Percentiles rank a stretch among this genome's conserved stretches.
Conservation (phyloP, 2,113 vertebrate genomes). For the Uropsilus gracilis region DNA sequence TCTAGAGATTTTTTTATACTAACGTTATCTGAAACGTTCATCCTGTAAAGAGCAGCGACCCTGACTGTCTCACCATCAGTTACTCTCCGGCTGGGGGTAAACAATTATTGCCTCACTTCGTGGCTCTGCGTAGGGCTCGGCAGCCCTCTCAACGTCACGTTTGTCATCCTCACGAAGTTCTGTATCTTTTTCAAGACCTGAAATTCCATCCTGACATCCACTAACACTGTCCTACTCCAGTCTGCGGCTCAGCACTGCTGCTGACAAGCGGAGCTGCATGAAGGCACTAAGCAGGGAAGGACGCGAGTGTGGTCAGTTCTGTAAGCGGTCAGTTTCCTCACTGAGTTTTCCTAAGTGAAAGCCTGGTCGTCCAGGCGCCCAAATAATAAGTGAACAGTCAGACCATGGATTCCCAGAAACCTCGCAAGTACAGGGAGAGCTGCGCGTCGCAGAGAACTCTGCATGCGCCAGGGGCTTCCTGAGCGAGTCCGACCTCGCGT, state of each 20-base stretch:
- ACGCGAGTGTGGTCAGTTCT: not conserved
- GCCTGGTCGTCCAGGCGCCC: not conserved
- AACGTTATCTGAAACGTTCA: not conserved
- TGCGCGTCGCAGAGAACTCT: not conserved
- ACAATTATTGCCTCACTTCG: not conserved
- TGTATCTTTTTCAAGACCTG: not conserved
- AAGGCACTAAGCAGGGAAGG: not conserved
- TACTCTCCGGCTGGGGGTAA: too few relatives aligned
- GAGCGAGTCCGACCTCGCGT: not conserved
- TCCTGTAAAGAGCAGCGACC: not conserved
- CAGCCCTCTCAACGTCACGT: not conserved
- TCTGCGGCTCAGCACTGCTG: not conserved
- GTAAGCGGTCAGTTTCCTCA: not conserved
- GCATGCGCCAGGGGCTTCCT: not conserved
- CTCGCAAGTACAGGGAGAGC: not conserved
- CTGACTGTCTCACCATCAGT: not conserved
- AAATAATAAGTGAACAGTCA: slow-evolving; percentile 4
- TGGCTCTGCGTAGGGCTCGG: not conserved
- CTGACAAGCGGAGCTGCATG: not conserved
- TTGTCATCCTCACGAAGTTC: not conserved
- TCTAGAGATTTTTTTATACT: not conserved
- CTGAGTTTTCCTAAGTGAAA: slow-evolving; percentile 7
- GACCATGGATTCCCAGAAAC: not conserved
- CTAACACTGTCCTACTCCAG: not conserved
- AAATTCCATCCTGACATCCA: not conserved